A percentile compares a stretch with the other conserved stretches of the same genome.
Evolutionary conservation across 2,888 invertebrate genomes (phyloP).

Genomic region (Clanis bilineata): DNA sequence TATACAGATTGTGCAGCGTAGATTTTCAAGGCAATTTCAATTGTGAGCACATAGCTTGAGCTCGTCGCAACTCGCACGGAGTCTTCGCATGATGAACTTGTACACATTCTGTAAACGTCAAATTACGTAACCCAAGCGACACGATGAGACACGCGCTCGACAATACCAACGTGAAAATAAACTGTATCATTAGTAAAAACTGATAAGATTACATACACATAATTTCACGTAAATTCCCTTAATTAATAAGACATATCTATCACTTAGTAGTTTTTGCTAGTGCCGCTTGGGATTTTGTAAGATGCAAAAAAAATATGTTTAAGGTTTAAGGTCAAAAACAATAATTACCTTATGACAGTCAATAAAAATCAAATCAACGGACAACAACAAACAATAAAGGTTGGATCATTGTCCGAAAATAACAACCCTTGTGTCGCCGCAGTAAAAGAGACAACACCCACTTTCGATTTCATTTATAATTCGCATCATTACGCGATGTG

Average conservation of each 20-base stretch:
- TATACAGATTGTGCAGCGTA: not conserved
- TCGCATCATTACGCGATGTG: not conserved
- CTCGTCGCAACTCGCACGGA: constrained; percentile 27
- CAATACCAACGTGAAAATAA: constrained; percentile 6
- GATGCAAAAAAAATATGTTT: too few relatives aligned
- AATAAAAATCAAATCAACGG: not conserved
- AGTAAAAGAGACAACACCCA: not conserved
- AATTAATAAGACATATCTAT: not conserved
- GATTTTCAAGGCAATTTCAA: constrained; percentile 31
- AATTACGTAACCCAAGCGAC: constrained; percentile 7
- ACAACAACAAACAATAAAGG: not conserved
- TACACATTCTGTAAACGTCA: constrained; percentile 7
- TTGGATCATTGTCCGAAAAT: not conserved
- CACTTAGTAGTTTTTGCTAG: not conserved
- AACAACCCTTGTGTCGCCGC: not conserved
- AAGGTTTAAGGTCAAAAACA: too few relatives aligned
- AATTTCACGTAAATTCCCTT: not conserved
- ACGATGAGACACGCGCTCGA: not conserved
- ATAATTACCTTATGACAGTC: not conserved
- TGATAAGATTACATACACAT: not conserved
- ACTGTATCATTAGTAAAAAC: not conserved
- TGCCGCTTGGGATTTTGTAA: too few relatives aligned
- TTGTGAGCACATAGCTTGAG: constrained; percentile 26
- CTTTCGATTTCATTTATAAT: constrained; percentile 4
- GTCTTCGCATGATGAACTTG: constrained; percentile 26